Base-by-base conservation (phyloP, 1,140 invertebrate genomes). In the Papilio xuthus region DNA sequence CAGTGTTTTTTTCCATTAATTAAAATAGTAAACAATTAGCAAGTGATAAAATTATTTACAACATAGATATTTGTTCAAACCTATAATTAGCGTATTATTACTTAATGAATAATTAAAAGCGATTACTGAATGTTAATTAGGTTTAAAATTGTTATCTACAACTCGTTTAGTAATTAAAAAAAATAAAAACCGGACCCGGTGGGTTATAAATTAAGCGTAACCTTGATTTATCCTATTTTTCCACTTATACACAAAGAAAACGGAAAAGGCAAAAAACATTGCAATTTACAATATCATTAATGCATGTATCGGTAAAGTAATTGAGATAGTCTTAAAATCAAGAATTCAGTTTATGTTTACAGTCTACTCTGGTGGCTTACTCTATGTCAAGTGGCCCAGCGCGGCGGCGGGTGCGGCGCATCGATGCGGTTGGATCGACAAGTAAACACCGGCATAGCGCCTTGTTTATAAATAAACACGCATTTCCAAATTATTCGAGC, bases 391-490 rank as follows among this genome's bases (percentile, higher is more conserved):
- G 28, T 28, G 41, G 47, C 23, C 23, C 81, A 83, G 23, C 81
- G 85, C 81, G 84, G 81, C 83, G 80, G 84, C 87, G 87, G 85
- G 80, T 83, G 81, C 84, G 81, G 84, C 87, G 87, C 87, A 85
- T 80, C 78, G 81, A 80, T 78, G 83, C 80, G 81, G 80, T 71
- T 15, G 32, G 70, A 80, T 77, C 80, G 84, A 78, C 79, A 56
- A 26, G 60, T 63, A 78, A 79, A 75, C 78, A 79, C 41, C 71
- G 70, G 18, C 77, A 79, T 73, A 63, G 77, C 50, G 79, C 47
- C 23, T 82, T 87, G 87, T 88, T 88, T 87, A 88, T 86, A 88
- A 86, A 86, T 88, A 88, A 86, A 86, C 79, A 42, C 50, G 12
- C 26, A 72, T 12, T 42, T 72, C 20, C 8, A 28, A 72, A 72